Percentiles rank a stretch among this genome's conserved stretches.
Conservation (phyloP, 2,113 vertebrate genomes). For the Etheostoma spectabile region DNA sequence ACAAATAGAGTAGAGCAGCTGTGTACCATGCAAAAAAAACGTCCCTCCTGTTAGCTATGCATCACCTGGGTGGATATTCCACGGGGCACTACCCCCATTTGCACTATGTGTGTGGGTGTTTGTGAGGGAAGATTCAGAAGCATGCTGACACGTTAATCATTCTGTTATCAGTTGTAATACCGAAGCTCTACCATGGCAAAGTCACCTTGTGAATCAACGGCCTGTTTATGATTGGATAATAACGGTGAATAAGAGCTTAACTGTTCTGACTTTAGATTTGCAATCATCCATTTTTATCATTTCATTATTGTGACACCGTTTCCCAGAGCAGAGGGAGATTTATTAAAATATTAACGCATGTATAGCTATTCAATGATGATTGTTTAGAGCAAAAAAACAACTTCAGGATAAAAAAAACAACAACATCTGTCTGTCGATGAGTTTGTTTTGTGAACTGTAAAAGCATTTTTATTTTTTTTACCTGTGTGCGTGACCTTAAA, state of each 20-base stretch:
- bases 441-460: not conserved
- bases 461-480: constrained; percentile 4
- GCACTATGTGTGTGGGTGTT: not conserved
- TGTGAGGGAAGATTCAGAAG: constrained; percentile 4
- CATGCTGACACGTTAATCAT: constrained; percentile 38
- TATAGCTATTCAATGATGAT: constrained; percentile 19
- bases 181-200: constrained; percentile 27
- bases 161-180: constrained; percentile 37
- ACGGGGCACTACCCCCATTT: not conserved
- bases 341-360: not conserved
- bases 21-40: not conserved
- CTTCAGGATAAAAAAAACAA: not conserved
- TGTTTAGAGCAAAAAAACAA: constrained; percentile 5
- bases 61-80: constrained; percentile 33
- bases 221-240: constrained; percentile 30
- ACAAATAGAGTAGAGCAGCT: constrained; percentile 12
- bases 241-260: constrained; percentile 10
- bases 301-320: constrained; percentile 38
- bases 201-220: constrained; percentile 35
- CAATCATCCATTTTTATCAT: constrained; percentile 41
- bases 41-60: constrained; percentile 32
- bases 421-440: not conserved
- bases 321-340: not conserved
- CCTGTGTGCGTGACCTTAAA: constrained; percentile 25
- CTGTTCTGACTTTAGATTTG: constrained; percentile 24